These are phyloP conservation scores for Xenops minutus DNA, from an alignment of 2,797 vertebrate species.

Conservation along the genomic window DNA sequence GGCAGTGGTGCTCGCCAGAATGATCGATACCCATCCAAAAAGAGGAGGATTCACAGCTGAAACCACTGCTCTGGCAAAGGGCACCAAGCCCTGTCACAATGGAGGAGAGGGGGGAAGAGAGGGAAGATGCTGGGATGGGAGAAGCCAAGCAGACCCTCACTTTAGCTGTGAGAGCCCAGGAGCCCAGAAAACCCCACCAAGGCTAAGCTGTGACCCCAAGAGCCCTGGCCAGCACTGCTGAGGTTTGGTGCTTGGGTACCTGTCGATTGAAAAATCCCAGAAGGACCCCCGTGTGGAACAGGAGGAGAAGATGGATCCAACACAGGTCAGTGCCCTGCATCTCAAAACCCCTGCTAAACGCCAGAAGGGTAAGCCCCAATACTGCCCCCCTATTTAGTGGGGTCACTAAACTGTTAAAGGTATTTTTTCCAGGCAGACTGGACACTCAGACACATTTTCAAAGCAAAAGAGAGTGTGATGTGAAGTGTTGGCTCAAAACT, in stretches of 20 bases:
- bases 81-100: background rate
- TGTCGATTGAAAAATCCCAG: background rate
- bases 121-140: constrained; percentile 19
- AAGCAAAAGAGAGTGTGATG: background rate
- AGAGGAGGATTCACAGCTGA: constrained; percentile 1
- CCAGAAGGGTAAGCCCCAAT: background rate
- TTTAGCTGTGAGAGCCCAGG: constrained; percentile 13
- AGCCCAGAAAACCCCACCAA: constrained; percentile 22
- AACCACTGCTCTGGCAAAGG: constrained; percentile 49
- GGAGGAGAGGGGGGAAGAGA: background rate
- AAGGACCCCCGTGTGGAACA: background rate
- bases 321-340: background rate
- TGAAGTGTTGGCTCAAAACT: background rate
- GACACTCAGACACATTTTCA: background rate
- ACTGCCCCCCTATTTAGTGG: background rate
- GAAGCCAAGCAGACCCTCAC: constrained; percentile 56
- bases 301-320: background rate
- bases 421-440: background rate
- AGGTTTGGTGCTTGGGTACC: constrained; percentile 65
- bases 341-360: background rate
- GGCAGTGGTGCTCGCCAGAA: constrained; percentile 45
- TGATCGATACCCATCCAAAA: background rate
- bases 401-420: background rate
- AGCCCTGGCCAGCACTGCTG: background rate
- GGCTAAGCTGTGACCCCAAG: background rate